Base-by-base conservation (phyloP, 2,797 vertebrate genomes). In the Meriones psammophilus region DNA sequence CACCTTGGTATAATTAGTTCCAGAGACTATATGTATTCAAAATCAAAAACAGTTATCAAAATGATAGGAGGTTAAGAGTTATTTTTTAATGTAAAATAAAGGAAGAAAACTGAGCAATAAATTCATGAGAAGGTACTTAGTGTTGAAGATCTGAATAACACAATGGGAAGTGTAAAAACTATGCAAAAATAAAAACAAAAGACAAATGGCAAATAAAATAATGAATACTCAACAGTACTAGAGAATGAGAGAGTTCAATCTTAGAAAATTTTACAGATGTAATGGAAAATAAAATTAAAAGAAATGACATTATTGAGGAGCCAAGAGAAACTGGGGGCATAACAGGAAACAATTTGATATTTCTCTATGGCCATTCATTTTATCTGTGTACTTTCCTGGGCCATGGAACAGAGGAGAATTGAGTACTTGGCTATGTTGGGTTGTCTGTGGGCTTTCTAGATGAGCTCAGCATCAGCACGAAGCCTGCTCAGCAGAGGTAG, bases 181-280 rank as follows among this genome's bases (percentile, higher is more conserved):
- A 0, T 22, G 10, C 46, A 86, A 81, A 79, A 56, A 42, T 68
- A 6, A 24, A 71, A 84, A 42, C 22, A 46, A 42, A 58, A 28
- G 13, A 56, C n/a, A 76, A 94, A 84, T 58, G 78, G 8, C 5
- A 39, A 95, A 69, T 71, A 39, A 84, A 79, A 87, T 93, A 76
- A 58, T 33, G 97, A 62, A 36, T 89, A 60, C 28, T 88, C 18
- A 86, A 87, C 9, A 36, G 14, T 54, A 6, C 42, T 95, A 60
- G 54, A 92, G 86, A 69, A 8, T 26, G 64, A 74, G 71, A 3
- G 56, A 80, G 20, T 78, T 4, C 2, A 90, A 22, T 8, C 54
- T 95, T 36, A 60, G 46, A 76, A 77, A 86, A n/a, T 26, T 46
- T 94, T 39, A 69, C 15, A 71, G 68, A 54, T 14, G 4, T 62